Base-by-base conservation (phyloP, 2,888 invertebrate species). In the Temnothorax unifasciatus region DNA sequence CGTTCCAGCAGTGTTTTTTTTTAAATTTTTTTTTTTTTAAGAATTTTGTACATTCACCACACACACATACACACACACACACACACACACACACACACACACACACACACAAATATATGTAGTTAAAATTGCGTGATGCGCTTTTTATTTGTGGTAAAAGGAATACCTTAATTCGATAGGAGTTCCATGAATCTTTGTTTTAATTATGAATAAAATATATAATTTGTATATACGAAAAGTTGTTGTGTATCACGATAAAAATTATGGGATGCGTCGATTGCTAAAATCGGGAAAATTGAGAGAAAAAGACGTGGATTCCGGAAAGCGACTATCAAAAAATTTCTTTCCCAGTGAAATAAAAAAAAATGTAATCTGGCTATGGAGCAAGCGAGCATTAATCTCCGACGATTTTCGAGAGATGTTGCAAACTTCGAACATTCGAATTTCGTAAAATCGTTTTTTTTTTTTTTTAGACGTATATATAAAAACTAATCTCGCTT, bases 391-490 rank as follows among this genome's bases (percentile, higher is more conserved):
- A 64, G 83, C 59, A 82, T 75, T 52, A 64, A 79, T 87, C 68
- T 82, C 76, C 64, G 66, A 73, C 13, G 21, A 87, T 63, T 66
- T 83, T 85, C 64, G 63, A 85, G 82, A 76, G 57, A 74, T 50
- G 85, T 85, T 85, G 18, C 21, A 81, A 59, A 57, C 86, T 86
- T 88, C 85, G 84, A 91, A 86, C 86, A 68, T 75, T 71, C 81
- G 69, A 88, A 90, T 92, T 93, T 93, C 63, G 38, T 38, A 88
- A 91, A 92, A 93, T 91, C 90, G 87, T 88, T 92, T 93, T 93
- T 93, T 88, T 92, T 93, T 93, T 93, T 69, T 68, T 79, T 77
- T 68, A 71, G 13, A 61, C 47, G 18, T 38, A 59, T 52, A 91
- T 87, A 88, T 90, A 92, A 47, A 92, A 68, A 92, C 89, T 90